A percentile compares a stretch with the other conserved stretches of the same genome.
These are phyloP conservation scores for Drosophila novamexicana DNA, from an alignment of 1,140 invertebrate genomes.

Conservation along the genomic window DNA sequence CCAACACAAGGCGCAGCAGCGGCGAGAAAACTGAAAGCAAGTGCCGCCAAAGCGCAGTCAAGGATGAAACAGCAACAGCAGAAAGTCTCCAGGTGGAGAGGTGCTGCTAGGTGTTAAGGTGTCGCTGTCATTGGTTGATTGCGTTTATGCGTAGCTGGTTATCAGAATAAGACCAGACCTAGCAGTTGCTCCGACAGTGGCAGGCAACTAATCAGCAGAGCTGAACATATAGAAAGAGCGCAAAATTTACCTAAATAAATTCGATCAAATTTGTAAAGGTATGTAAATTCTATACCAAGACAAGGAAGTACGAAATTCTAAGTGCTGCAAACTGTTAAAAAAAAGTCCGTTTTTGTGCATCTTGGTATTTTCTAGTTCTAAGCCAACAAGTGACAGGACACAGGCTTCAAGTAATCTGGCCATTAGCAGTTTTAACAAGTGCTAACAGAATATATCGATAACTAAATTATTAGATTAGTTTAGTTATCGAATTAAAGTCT, in stretches of 20 bases:
- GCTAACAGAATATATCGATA: not conserved
- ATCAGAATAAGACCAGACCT: conserved; percentile 21
- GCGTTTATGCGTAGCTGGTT: conserved; percentile 54
- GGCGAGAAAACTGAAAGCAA: conserved; percentile 65
- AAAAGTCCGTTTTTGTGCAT: no score
- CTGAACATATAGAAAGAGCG: not conserved
- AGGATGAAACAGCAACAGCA: conserved; percentile 68
- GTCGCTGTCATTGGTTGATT: conserved; percentile 55
- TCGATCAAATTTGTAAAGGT: no score
- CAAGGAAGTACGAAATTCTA: no score
- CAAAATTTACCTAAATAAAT: no score
- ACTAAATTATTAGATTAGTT: not conserved
- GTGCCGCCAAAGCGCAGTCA: conserved; percentile 80
- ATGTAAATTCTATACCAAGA: no score
- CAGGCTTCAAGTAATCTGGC: no score
- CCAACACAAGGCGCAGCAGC: conserved; percentile 34
- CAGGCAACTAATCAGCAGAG: not conserved
- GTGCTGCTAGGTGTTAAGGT: conserved; percentile 70
- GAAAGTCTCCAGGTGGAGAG: conserved; percentile 11
- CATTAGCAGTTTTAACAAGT: not conserved
- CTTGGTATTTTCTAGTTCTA: no score
- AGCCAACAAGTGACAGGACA: no score
- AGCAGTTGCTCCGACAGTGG: not conserved
- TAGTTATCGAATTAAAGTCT: not conserved
- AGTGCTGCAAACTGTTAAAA: no score